Percentiles rank a stretch among this genome's conserved stretches.
Conservation (phyloP, 1,140 invertebrate genomes). For the Spodoptera frugiperda region DNA sequence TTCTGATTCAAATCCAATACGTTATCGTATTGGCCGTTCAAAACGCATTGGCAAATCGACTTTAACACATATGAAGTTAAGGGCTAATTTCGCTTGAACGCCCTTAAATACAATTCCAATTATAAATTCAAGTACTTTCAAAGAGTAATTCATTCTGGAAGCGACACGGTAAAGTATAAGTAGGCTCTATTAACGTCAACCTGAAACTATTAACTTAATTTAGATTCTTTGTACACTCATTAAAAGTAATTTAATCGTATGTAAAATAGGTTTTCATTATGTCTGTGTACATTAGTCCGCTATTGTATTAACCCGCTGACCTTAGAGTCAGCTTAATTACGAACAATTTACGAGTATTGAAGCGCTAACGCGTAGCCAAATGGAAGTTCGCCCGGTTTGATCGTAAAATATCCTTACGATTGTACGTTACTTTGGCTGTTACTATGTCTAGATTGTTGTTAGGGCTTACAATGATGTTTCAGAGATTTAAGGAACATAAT, state of each 20-base stretch:
- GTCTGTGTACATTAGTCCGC: conserved; percentile 37
- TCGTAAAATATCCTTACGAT: conserved; percentile 9
- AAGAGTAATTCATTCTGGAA: conserved; percentile 5
- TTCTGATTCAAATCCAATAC: too few species aligned
- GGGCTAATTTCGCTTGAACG: too few species aligned
- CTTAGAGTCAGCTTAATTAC: conserved; percentile 48
- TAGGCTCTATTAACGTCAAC: conserved; percentile 3
- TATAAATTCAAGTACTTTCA: conserved; percentile 4
- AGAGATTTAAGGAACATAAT: too few species aligned
- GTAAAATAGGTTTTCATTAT: conserved; percentile 28
- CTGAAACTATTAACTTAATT: conserved; percentile 26
- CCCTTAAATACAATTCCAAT: not conserved
- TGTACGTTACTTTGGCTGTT: too few species aligned
- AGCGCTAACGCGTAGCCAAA: conserved; percentile 39
- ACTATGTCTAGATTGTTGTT: too few species aligned
- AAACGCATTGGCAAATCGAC: too few species aligned
- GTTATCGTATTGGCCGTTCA: too few species aligned
- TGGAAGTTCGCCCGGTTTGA: conserved; percentile 11
- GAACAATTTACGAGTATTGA: conserved; percentile 51
- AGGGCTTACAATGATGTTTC: too few species aligned
- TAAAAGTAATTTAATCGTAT: conserved; percentile 30
- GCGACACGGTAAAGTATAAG: conserved; percentile 4
- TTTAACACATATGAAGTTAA: too few species aligned
- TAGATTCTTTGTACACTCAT: conserved; percentile 31
- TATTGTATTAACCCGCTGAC: conserved; percentile 47